Evolutionary conservation across 2,888 invertebrate genomes (phyloP).

Genomic region (Xylocampa areola): DNA sequence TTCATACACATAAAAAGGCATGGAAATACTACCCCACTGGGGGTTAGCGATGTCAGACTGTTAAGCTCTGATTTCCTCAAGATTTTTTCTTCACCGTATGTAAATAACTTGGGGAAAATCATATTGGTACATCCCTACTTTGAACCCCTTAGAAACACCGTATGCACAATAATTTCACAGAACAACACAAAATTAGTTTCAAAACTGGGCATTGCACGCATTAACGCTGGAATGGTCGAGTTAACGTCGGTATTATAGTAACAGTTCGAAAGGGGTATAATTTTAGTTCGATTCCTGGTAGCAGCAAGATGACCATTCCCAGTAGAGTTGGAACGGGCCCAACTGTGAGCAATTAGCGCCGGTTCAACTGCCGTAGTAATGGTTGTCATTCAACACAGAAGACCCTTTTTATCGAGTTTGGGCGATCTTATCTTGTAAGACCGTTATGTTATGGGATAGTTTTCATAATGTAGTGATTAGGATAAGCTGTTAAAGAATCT

Average conservation of each 20-base stretch:
- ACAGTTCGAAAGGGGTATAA: conserved; percentile 24
- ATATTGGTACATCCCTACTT: too few species aligned
- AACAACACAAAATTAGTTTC: conserved; percentile 14
- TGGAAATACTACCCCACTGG: too few species aligned
- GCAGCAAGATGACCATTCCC: conserved; percentile 48
- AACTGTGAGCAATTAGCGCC: conserved; percentile 62
- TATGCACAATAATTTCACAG: too few species aligned
- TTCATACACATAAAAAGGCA: too few species aligned
- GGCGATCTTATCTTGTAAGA: conserved; percentile 28
- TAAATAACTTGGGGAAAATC: too few species aligned
- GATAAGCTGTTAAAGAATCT: too few species aligned
- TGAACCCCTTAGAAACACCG: too few species aligned
- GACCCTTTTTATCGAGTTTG: conserved; percentile 43
- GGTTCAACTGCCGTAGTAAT: conserved; percentile 53
- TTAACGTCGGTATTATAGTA: conserved; percentile 19
- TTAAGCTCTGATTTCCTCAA: too few species aligned
- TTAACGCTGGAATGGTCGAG: conserved; percentile 9
- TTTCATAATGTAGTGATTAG: neutral
- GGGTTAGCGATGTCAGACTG: too few species aligned
- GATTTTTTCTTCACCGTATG: too few species aligned
- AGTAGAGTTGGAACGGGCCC: conserved; percentile 59
- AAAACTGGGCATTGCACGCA: conserved; percentile 37
- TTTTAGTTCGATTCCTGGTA: conserved; percentile 34
- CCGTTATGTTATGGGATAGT: conserved; percentile 11
- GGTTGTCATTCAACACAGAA: conserved; percentile 45